These are phyloP conservation scores for Drosophila sp. DNA, from an alignment of 1,140 invertebrate species.

Conservation along the genomic window DNA sequence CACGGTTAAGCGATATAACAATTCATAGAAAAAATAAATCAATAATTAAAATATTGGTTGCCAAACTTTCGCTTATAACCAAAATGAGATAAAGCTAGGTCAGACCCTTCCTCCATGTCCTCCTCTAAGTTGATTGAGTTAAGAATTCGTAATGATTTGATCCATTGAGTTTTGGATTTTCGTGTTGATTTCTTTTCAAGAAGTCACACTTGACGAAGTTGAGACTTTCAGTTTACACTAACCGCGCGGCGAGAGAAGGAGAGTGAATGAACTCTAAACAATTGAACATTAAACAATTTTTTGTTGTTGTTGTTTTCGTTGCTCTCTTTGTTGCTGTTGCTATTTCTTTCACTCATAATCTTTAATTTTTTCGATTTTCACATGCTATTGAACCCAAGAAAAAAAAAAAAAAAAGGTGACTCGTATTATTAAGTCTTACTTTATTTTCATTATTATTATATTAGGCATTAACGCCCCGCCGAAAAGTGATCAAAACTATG, in stretches of 20 bases:
- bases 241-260: background rate
- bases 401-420: no score
- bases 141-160: no score
- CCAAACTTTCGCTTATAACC: no score
- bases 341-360: slow-evolving; percentile 36
- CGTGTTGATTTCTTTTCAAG: no score
- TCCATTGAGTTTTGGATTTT: no score
- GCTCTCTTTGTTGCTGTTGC: slow-evolving; percentile 8
- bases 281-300: slow-evolving; percentile 54
- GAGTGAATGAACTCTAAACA: slow-evolving; percentile 54
- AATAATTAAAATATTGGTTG: no score
- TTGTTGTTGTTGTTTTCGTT: slow-evolving; percentile 15
- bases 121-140: no score
- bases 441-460: slow-evolving; percentile 43
- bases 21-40: no score
- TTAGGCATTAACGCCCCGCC: slow-evolving; percentile 50
- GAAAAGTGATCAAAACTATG: slow-evolving; percentile 28
- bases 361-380: slow-evolving; percentile 2
- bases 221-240: background rate
- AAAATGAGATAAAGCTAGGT: no score
- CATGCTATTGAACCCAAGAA: slow-evolving; percentile 4
- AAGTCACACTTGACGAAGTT: no score
- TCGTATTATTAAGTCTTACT: slow-evolving; percentile 19
- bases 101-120: no score
- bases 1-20: no score